Evolutionary conservation across 2,797 vertebrate species (phyloP).

Genomic region (Botia almorhae): DNA sequence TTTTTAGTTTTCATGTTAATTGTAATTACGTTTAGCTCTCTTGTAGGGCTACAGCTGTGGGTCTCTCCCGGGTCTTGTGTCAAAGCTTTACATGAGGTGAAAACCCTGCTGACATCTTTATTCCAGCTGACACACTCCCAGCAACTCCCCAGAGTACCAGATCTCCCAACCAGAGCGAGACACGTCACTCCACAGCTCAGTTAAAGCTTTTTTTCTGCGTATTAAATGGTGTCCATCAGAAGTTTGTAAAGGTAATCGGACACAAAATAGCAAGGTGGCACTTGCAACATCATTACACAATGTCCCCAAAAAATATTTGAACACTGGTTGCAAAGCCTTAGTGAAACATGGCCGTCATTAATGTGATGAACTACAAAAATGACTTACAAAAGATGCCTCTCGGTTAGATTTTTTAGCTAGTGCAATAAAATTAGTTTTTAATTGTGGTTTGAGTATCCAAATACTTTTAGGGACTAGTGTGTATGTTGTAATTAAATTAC

Average conservation of each 20-base stretch:
- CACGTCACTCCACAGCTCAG: neutral
- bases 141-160: conserved; percentile 33
- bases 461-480: neutral
- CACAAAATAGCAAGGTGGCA: neutral
- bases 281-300: neutral
- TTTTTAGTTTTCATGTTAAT: no score
- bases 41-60: conserved; percentile 7
- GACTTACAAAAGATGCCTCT: neutral
- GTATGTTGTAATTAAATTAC: neutral
- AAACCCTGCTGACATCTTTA: conserved; percentile 52
- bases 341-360: neutral
- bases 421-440: neutral
- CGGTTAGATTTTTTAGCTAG: neutral
- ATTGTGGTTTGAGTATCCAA: neutral
- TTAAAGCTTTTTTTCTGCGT: neutral
- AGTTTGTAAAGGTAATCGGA: neutral
- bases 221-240: conserved; percentile 1
- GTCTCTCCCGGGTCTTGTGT: conserved; percentile 38
- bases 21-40: no score
- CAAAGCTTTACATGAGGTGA: conserved; percentile 44
- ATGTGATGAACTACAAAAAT: neutral
- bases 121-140: conserved; percentile 56
- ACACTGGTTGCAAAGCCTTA: neutral
- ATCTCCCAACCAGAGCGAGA: conserved; percentile 10
- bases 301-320: neutral